Evolutionary conservation across 2,888 invertebrate genomes (phyloP).

Genomic region (Pseudanteris insignis): DNA sequence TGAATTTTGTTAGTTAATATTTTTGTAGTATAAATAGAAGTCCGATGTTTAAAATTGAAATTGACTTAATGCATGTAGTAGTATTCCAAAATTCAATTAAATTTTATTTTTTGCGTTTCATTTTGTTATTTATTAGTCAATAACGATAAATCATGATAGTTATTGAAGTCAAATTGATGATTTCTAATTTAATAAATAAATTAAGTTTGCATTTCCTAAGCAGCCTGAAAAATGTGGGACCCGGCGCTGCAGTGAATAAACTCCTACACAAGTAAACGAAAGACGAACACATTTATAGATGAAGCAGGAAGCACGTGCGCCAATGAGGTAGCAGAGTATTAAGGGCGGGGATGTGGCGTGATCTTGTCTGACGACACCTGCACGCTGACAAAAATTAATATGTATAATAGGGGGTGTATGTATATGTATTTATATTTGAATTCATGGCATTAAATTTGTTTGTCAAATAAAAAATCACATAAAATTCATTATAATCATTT

Average conservation of each 20-base stretch:
- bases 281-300: conserved; percentile 33
- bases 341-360: conserved; percentile 66
- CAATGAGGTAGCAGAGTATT: conserved; percentile 53
- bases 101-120: too few relatives aligned
- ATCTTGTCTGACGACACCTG: conserved; percentile 63
- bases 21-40: too few relatives aligned
- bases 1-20: too few relatives aligned
- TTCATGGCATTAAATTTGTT: too few relatives aligned
- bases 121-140: too few relatives aligned
- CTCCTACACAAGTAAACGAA: conserved; percentile 21
- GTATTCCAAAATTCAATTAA: too few relatives aligned
- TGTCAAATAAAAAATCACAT: too few relatives aligned
- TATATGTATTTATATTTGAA: conserved; percentile 11
- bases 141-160: neutral
- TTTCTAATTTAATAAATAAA: conserved; percentile 5
- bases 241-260: conserved; percentile 16
- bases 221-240: conserved; percentile 39
- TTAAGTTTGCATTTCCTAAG: conserved; percentile 23
- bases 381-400: conserved; percentile 44
- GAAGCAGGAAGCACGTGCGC: conserved; percentile 55
- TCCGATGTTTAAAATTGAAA: too few relatives aligned
- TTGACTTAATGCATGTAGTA: too few relatives aligned
- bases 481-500: too few relatives aligned
- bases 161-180: neutral
- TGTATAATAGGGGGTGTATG: conserved; percentile 24